Percentiles rank a stretch among this genome's conserved stretches.
These are phyloP conservation scores for Aegotheles bennettii DNA, from an alignment of 2,113 vertebrate genomes.

Conservation along the genomic window DNA sequence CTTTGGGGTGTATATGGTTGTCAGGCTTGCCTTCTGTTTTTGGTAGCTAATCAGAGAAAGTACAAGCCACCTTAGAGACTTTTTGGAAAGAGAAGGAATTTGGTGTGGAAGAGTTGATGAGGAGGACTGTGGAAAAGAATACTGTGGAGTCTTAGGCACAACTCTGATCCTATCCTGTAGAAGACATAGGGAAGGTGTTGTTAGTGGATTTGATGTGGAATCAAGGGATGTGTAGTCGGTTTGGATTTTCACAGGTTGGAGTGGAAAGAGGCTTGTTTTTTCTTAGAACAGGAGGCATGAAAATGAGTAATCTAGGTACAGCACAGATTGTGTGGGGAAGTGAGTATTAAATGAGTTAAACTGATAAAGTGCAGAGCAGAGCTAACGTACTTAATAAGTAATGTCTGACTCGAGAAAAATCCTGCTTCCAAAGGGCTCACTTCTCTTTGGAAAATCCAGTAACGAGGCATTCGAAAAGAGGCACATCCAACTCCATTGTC, in stretches of 20 bases:
- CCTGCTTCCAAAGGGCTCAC: background rate
- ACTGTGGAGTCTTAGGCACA: background rate
- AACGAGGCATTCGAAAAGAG: background rate
- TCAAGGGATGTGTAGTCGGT: background rate
- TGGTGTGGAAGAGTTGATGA: background rate
- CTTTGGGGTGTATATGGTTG: background rate
- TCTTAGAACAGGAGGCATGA: background rate
- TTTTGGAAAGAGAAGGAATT: background rate
- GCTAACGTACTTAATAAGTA: background rate
- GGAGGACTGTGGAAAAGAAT: too few species aligned
- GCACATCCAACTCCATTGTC: background rate
- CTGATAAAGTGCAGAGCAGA: background rate
- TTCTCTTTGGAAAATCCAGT: background rate
- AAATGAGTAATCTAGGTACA: background rate
- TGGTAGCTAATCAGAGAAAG: background rate
- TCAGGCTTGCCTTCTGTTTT: background rate
- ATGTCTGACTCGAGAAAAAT: accelerated
- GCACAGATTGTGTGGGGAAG: background rate
- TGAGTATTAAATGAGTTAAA: background rate
- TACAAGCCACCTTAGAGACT: background rate
- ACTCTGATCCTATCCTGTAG: accelerated
- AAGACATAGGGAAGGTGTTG: background rate
- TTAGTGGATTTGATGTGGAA: background rate
- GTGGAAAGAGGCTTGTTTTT: background rate
- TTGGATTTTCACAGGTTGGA: background rate